Base-by-base conservation (phyloP, 2,888 invertebrate species). In the Caenorhabditis plicata region DNA sequence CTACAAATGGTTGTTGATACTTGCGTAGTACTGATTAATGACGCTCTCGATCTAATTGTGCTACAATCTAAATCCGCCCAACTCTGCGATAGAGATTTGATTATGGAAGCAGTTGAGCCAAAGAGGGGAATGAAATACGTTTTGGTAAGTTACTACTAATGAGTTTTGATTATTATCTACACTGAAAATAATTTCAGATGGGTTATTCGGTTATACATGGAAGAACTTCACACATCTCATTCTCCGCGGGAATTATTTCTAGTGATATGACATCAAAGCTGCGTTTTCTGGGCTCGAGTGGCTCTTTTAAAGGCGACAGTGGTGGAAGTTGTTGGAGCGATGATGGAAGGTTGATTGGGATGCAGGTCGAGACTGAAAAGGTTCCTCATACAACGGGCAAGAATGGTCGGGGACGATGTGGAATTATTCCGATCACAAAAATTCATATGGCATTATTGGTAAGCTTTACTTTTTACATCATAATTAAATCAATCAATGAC, bases 381-480 rank as follows among this genome's bases (percentile, higher is more conserved):
- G 22, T 51, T 51, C 33, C 44, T 31, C 54, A 54, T 54, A 32
- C 47, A 50, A 54, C 41, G 2, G 54, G 41, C 41, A 32, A 40
- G 27, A 53, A 53, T 29, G 44, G 53, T 20, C 50, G 50, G 32
- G 51, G 46, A 15, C 51, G 52, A 40, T 57, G 51, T 27, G 33
- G 27, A 40, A 57, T 57, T 4, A 29, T 57, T 32, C 57, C 51
- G 35, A 46, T 57, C 39, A 50, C 43, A 52, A 35, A 36, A 15
- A 56, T 56, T n/a, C 56, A 50, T 44, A 9, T 39, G 15, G 7
- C 22, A 13, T 51, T 56, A 25, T 2, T 44, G 40, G 56, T 56
- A 38, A 56, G 56, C 51, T 56, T 56, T 56, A 56, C 56, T 52
- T 43, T 50, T 43, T 55, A 32, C 50, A 50, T 35, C 33, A 50